phyloP scores from a whole-genome alignment of 1,140 invertebrate genomes.

The Zaprionus vittiger region DNA sequence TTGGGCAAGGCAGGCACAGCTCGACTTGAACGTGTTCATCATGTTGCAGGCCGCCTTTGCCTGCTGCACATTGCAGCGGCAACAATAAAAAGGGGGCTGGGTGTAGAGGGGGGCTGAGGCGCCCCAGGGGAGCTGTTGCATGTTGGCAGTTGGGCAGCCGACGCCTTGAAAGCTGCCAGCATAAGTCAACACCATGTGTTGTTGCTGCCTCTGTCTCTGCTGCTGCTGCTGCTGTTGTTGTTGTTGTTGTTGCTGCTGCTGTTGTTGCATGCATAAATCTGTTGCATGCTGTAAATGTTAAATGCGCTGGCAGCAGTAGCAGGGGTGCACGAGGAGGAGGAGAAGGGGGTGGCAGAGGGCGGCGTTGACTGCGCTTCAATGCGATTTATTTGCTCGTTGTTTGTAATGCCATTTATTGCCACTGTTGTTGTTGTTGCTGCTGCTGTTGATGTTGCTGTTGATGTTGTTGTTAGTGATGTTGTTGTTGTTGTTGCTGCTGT shows the following conservation, averaged over 20 bases:
- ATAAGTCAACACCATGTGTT: conserved; percentile 76
- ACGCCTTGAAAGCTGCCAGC: conserved; percentile 50
- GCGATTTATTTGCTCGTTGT: conserved; percentile 79
- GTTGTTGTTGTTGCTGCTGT: conserved; percentile 58
- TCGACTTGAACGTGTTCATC: conserved; percentile 21
- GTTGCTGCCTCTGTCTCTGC: conserved; percentile 3
- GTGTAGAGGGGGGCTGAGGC: background rate
- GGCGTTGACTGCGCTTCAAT: conserved; percentile 73
- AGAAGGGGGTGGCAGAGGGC: conserved; percentile 23
- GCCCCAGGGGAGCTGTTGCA: conserved; percentile 39
- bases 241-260: conserved; percentile 32
- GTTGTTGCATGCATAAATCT: conserved; percentile 76
- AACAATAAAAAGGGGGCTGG: conserved; percentile 50
- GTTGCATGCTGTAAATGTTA: conserved; percentile 80
- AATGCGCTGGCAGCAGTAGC: conserved; percentile 52
- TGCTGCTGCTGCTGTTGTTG: conserved; percentile 35
- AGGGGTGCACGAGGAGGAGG: background rate
- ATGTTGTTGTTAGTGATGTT: conserved; percentile 18
- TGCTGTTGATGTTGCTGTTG: conserved; percentile 14
- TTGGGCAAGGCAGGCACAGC: background rate
- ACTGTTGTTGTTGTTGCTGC: conserved; percentile 36
- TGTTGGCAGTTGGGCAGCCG: conserved; percentile 49
- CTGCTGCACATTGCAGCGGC: conserved; percentile 38
- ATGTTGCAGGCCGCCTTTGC: conserved; percentile 14
- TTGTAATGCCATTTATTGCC: conserved; percentile 79